phyloP scores from a whole-genome alignment of 2,797 vertebrate species.

The Crypturellus tataupa region DNA sequence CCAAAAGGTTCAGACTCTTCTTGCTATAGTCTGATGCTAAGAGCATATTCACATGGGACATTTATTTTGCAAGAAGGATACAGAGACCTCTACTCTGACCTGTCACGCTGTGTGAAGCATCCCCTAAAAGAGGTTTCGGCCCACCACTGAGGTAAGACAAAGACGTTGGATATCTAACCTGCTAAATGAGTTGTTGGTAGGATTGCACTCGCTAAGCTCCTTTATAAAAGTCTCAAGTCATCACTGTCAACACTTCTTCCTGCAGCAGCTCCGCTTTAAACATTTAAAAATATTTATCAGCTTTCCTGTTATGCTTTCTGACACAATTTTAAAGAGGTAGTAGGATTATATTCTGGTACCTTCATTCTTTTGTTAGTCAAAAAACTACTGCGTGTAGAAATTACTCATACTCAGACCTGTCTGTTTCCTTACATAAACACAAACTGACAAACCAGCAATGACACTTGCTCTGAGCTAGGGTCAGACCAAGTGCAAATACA shows the following conservation, averaged over 20 bases:
- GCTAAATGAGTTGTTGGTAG: not conserved
- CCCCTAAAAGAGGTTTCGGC: not conserved
- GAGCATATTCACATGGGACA: not conserved
- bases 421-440: not conserved
- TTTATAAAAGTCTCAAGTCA: not conserved
- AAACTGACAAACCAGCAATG: not conserved
- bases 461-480: not conserved
- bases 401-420: not conserved
- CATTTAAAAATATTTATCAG: not conserved
- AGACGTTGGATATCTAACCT: not conserved
- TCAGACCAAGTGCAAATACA: not conserved
- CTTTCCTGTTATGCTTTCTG: not conserved
- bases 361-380: not conserved
- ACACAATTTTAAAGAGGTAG: accelerated
- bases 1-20: not conserved
- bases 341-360: not conserved
- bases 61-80: not conserved
- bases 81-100: not conserved
- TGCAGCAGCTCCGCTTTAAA: not conserved
- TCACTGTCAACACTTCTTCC: not conserved
- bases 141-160: not conserved
- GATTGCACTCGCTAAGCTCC: not conserved
- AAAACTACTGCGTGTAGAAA: not conserved
- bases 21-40: not conserved
- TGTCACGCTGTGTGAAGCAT: accelerated